phyloP scores from a whole-genome alignment of 2,113 vertebrate species.

The Carettochelys insculpta region DNA sequence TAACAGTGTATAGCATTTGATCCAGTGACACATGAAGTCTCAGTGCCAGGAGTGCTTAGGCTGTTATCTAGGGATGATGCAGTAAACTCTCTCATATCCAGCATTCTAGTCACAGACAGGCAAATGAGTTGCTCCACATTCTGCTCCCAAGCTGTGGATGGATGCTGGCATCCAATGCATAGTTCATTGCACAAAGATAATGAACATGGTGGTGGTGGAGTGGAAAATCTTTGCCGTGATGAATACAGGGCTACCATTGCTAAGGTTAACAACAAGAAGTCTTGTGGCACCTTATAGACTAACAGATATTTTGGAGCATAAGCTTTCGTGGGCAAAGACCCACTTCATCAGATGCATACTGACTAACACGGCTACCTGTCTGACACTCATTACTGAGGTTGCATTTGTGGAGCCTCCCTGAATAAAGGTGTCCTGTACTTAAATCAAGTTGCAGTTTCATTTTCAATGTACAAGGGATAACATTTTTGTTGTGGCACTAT shows the following conservation, averaged over 20 bases:
- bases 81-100: no score
- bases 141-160: not conserved
- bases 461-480: not conserved
- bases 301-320: no score
- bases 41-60: slow-evolving; percentile 1
- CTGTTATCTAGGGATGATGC: not conserved
- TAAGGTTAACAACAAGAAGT: no score
- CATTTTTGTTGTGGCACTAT: slow-evolving; percentile 1
- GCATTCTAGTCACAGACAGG: no score
- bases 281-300: no score
- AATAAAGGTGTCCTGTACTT: not conserved
- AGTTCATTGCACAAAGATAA: not conserved
- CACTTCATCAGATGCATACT: no score
- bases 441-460: slow-evolving; percentile 15
- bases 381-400: not conserved
- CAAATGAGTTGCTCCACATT: not conserved
- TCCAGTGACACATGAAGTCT: slow-evolving; percentile 13
- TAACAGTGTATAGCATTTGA: slow-evolving; percentile 49
- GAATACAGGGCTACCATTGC: not conserved
- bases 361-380: no score
- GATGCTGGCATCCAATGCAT: not conserved
- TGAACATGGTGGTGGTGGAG: not conserved
- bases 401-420: slow-evolving; percentile 19
- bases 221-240: not conserved
- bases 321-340: no score